Evolutionary conservation across 1,140 invertebrate genomes (phyloP).

Genomic region (Anastrepha obliqua): DNA sequence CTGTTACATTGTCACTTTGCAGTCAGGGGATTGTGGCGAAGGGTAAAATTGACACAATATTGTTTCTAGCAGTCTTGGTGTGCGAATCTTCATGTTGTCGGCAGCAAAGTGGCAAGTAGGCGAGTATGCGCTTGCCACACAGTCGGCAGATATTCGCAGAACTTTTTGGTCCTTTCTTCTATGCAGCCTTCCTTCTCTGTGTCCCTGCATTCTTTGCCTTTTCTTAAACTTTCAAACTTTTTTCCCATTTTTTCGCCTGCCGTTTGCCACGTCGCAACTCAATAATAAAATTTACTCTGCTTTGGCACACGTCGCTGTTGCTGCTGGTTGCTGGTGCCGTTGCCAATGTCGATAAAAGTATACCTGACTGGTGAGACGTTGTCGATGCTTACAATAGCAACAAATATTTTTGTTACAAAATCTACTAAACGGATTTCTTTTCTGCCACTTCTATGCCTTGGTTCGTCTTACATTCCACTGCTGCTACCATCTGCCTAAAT

Average conservation of each 20-base stretch:
- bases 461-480: background rate
- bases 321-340: background rate
- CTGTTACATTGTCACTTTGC: background rate
- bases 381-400: background rate
- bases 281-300: constrained; percentile 24
- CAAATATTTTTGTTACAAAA: constrained; percentile 27
- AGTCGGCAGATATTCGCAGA: background rate
- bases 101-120: background rate
- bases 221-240: constrained; percentile 10
- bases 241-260: background rate
- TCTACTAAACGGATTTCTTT: constrained; percentile 24
- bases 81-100: background rate
- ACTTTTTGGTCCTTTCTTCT: background rate
- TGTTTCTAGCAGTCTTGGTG: background rate
- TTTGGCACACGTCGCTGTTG: background rate
- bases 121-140: background rate
- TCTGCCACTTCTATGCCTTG: background rate
- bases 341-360: background rate
- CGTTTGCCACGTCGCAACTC: constrained; percentile 4
- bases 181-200: background rate
- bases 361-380: background rate
- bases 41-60: background rate
- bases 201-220: background rate
- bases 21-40: background rate
- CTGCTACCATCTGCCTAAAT: background rate